phyloP scores from a whole-genome alignment of 1,140 invertebrate genomes.

The Limonius californicus region DNA sequence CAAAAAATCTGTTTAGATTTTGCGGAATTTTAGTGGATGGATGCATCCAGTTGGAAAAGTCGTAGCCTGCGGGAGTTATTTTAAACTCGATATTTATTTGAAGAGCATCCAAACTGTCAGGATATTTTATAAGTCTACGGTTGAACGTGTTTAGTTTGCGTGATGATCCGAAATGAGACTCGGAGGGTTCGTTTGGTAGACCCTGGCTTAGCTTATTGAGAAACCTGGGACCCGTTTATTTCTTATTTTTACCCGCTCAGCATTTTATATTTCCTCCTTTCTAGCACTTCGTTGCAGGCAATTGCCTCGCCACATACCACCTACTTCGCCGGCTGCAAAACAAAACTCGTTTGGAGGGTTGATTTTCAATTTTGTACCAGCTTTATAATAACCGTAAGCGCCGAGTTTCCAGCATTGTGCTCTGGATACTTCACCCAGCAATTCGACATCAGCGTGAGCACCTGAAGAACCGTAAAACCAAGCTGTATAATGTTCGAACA shows the following conservation, averaged over 20 bases:
- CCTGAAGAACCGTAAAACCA: too few relatives aligned
- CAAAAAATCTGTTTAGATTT: too few relatives aligned
- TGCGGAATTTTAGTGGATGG: too few relatives aligned
- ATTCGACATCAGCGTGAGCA: too few relatives aligned
- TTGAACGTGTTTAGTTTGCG: conserved; percentile 11
- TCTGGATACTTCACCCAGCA: background rate
- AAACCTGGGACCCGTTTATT: conserved; percentile 14
- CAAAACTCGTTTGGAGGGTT: background rate
- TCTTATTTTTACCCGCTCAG: conserved; percentile 13
- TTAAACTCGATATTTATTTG: conserved; percentile 13
- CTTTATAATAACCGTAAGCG: background rate
- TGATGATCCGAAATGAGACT: conserved; percentile 13
- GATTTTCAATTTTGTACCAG: background rate
- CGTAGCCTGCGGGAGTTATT: background rate
- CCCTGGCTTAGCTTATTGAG: conserved; percentile 8
- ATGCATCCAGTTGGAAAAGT: too few relatives aligned
- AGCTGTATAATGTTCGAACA: too few relatives aligned
- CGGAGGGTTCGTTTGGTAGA: conserved; percentile 13
- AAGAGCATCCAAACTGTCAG: conserved; percentile 12
- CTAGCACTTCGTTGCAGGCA: conserved; percentile 3
- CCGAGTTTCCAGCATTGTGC: background rate
- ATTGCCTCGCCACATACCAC: conserved; percentile 1
- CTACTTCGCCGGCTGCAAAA: background rate
- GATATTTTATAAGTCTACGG: conserved; percentile 15
- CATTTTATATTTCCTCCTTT: conserved; percentile 11